These are phyloP conservation scores for Pediacus dermestoides DNA, from an alignment of 2,888 invertebrate species.

Conservation along the genomic window DNA sequence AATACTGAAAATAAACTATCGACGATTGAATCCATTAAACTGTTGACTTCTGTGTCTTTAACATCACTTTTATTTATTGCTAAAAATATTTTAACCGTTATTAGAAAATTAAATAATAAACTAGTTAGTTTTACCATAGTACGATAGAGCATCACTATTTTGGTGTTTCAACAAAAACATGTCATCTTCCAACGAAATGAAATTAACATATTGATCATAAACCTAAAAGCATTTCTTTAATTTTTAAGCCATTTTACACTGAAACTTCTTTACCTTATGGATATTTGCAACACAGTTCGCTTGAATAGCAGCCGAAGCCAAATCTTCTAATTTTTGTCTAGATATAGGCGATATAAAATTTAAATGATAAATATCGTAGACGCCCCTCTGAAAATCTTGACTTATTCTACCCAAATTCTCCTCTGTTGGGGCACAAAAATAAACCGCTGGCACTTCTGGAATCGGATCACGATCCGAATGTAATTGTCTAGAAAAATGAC, in stretches of 20 bases:
- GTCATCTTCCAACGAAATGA: constrained; percentile 96
- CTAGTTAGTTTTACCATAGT: constrained; percentile 70
- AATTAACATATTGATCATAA: constrained; percentile 98
- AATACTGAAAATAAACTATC: constrained; percentile 97
- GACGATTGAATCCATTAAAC: constrained; percentile 89
- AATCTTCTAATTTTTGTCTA: constrained; percentile 88
- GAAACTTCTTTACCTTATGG: constrained; percentile 63
- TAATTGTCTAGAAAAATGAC: constrained; percentile 60
- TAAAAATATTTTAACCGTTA: constrained; percentile 45
- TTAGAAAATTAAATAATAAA: constrained; percentile 7
- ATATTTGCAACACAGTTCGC: constrained; percentile 88
- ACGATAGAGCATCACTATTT: constrained; percentile 85
- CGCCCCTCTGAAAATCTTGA: constrained; percentile 81
- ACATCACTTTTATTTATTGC: constrained; percentile 92
- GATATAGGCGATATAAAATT: constrained; percentile 97
- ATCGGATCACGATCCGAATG: constrained; percentile 89
- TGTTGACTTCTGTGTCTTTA: constrained; percentile 93
- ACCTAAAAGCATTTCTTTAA: constrained; percentile 54
- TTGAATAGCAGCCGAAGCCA: constrained; percentile 89
- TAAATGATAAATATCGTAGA: constrained; percentile 92
- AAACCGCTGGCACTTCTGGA: constrained; percentile 97
- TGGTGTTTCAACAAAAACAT: constrained; percentile 92
- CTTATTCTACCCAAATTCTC: constrained; percentile 93
- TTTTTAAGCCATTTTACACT: background rate
- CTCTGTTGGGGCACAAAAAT: constrained; percentile 94